phyloP scores from a whole-genome alignment of 2,888 invertebrate species.

The Blastobasis lacticolella region DNA sequence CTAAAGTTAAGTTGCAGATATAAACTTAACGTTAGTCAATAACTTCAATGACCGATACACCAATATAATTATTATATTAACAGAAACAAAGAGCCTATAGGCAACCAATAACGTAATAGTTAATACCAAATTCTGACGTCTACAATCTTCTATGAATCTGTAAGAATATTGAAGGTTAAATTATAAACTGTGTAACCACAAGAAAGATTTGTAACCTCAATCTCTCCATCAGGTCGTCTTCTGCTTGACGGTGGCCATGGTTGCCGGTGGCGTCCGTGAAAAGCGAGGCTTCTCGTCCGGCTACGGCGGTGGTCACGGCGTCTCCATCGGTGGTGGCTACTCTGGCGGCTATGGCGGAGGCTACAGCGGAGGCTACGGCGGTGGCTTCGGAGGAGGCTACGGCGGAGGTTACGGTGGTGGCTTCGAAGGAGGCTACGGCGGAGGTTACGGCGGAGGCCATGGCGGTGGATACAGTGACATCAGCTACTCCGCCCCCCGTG shows the following conservation, averaged over 20 bases:
- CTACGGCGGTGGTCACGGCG: neutral
- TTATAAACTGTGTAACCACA: no score
- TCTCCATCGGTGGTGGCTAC: neutral
- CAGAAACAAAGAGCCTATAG: slow-evolving; percentile 2
- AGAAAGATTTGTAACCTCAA: neutral
- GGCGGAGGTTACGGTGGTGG: neutral
- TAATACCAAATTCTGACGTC: no score
- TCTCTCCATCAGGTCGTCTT: no score
- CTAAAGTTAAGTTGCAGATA: no score
- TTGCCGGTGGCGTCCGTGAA: no score
- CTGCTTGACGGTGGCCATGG: no score
- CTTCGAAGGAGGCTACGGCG: neutral
- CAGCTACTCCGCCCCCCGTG: slow-evolving; percentile 10
- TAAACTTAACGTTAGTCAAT: no score
- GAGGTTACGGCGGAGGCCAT: slow-evolving; percentile 21
- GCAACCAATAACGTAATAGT: no score
- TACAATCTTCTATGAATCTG: no score
- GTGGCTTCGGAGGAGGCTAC: neutral
- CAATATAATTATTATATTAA: no score
- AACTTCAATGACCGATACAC: no score
- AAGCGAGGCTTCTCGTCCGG: neutral
- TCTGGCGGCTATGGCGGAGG: neutral
- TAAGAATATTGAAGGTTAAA: neutral
- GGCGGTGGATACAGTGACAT: slow-evolving; percentile 4
- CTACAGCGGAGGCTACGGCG: neutral